A percentile compares a stretch with the other conserved stretches of the same genome.
These are phyloP conservation scores for Mus musculus DNA, from an alignment of 2,113 vertebrate genomes.

Conservation along the genomic window DNA sequence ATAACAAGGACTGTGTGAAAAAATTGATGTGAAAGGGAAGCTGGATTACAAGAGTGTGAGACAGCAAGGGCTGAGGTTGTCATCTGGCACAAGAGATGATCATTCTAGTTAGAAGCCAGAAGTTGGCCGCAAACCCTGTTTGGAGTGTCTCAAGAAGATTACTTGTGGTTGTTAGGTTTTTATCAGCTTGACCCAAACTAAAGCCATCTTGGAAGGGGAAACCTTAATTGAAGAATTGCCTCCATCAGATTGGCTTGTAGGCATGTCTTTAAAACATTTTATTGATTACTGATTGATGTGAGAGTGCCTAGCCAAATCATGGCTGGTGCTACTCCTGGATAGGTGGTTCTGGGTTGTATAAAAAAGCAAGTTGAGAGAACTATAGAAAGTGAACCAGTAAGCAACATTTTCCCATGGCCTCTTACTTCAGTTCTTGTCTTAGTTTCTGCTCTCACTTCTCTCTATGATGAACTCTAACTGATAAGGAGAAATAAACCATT, in stretches of 20 bases:
- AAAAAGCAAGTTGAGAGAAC: neutral
- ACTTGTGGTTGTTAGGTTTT: neutral
- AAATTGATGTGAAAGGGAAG: slow-evolving; percentile 28
- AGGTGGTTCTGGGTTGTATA: neutral
- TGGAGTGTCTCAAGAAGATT: slow-evolving; percentile 12
- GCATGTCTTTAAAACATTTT: neutral
- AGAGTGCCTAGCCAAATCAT: no score
- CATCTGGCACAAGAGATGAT: neutral
- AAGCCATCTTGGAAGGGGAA: neutral
- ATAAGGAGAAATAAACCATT: neutral
- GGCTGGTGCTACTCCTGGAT: neutral
- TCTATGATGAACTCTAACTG: neutral
- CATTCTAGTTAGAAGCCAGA: slow-evolving; percentile 41
- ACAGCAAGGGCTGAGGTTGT: slow-evolving; percentile 6
- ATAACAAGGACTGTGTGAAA: neutral
- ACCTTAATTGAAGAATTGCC: neutral
- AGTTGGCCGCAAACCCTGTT: neutral
- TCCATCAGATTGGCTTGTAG: neutral
- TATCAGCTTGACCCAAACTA: neutral
- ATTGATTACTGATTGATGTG: neutral
- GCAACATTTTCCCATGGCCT: neutral
- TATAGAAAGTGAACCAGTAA: neutral
- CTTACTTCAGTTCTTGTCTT: neutral
- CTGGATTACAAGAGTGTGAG: neutral
- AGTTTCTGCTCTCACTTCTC: neutral